Base-by-base conservation (phyloP, 2,113 vertebrate genomes). In the Pimephales promelas region DNA sequence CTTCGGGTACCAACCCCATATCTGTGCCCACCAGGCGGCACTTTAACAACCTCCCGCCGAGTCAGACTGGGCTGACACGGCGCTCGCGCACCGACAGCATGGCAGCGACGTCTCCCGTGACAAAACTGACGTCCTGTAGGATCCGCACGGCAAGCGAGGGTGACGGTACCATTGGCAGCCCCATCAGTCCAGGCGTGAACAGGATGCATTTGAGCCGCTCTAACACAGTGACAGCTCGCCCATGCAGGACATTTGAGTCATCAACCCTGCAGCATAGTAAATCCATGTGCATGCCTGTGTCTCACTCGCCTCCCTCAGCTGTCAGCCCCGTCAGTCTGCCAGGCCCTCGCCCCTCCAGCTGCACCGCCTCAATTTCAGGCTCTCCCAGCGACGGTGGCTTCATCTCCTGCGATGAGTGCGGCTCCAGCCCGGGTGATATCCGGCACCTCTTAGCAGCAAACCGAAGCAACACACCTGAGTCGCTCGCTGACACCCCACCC, bases 321-420 rank as follows among this genome's bases (percentile, higher is more conserved):
- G 89, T 95, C 16, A 97, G 96, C 89, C 94, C 95, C 0, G 87
- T 92, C 52, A 97, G 93, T 83, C 88, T 95, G 70, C 95, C 97
- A 26, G 90, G 93, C 8, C 96, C 95, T 88, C 95, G 95, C 64
- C 95, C 96, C 13, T 96, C 96, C 86, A 98, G 97, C 85, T 95
- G 95, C 92, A 98, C 95, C 70, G 96, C 95, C 79, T 99, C 97
- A 0, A 95, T 95, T 47, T 96, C 97, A 0, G 97, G 97, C 83
- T 98, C 98, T 22, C 98, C 97, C 24, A 97, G 95, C 52, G 97
- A 98, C 43, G 95, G 95, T 0, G 96, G 96, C 4, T 99, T 98
- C 84, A 96, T 97, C 92, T 98, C 97, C 3, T 95, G 97, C 66
- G 98, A 99, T 47, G 98, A 99, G 86, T 97, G 95, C 5, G 95